Conservation (phyloP, 1,140 invertebrate species). For the Drosophila parabipectinata region DNA sequence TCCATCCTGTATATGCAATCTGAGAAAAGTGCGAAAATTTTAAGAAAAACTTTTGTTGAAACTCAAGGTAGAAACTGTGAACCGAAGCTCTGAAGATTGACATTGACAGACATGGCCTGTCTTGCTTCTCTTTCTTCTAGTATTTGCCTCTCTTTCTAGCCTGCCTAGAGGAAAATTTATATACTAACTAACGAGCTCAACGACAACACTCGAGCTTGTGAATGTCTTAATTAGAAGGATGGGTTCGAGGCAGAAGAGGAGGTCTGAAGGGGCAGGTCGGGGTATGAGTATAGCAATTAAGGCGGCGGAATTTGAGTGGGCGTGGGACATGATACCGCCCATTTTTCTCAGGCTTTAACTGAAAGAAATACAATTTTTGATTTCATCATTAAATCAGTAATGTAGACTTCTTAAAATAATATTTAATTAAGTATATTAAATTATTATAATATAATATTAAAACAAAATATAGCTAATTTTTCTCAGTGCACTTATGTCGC, state of each 20-base stretch:
- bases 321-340: conserved; percentile 23
- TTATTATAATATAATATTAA: too few species aligned
- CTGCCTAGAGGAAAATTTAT: conserved; percentile 75
- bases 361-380: neutral
- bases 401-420: neutral
- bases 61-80: conserved; percentile 38
- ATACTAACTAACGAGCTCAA: conserved; percentile 82
- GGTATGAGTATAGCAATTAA: conserved; percentile 74
- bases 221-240: conserved; percentile 77
- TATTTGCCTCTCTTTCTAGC: neutral
- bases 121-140: neutral
- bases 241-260: conserved; percentile 5
- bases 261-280: conserved; percentile 15
- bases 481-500: conserved; percentile 13
- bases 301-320: conserved; percentile 53
- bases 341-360: neutral
- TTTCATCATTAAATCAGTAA: too few species aligned
- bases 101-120: conserved; percentile 55
- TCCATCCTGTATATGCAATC: conserved; percentile 41
- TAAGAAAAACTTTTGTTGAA: conserved; percentile 66
- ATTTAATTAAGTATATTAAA: neutral
- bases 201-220: conserved; percentile 77
- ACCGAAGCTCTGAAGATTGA: conserved; percentile 42
- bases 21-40: conserved; percentile 80
- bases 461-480: neutral